These are phyloP conservation scores for Scalopus aquaticus DNA, from an alignment of 2,113 vertebrate genomes.

Conservation along the genomic window DNA sequence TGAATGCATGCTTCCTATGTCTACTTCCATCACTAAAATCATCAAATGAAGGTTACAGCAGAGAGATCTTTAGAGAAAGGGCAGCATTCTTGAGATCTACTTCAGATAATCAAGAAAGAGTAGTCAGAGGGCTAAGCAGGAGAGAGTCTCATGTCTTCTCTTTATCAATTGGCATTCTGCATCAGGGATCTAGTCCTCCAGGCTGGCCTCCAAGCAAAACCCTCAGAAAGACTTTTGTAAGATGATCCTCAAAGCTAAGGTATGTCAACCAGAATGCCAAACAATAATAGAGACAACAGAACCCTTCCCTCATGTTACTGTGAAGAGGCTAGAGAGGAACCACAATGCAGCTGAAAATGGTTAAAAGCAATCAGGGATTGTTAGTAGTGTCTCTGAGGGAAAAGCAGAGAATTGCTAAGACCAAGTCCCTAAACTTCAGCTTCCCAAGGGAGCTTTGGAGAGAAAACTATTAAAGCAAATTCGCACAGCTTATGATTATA, in stretches of 20 bases:
- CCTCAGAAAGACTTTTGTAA: not conserved
- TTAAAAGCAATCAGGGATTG: not conserved
- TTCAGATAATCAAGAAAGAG: not conserved
- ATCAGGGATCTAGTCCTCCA: not conserved
- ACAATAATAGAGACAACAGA: not conserved
- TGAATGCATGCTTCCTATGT: not conserved
- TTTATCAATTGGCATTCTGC: not conserved
- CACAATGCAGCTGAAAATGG: not conserved
- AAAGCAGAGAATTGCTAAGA: not conserved
- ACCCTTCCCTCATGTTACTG: not conserved
- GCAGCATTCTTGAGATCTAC: not conserved
- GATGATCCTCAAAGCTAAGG: not conserved
- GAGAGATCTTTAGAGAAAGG: not conserved
- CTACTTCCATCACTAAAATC: not conserved
- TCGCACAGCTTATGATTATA: not conserved
- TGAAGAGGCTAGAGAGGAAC: not conserved
- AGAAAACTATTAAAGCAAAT: not conserved
- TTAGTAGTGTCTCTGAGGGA: not conserved
- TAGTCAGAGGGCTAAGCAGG: not conserved
- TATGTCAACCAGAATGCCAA: not conserved
- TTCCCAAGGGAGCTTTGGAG: not conserved
- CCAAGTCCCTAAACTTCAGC: not conserved
- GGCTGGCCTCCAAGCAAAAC: not conserved
- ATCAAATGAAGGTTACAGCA: not conserved
- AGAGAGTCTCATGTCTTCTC: not conserved